phyloP scores from a whole-genome alignment of 1,140 invertebrate species.

The Phthorimaea operculella region DNA sequence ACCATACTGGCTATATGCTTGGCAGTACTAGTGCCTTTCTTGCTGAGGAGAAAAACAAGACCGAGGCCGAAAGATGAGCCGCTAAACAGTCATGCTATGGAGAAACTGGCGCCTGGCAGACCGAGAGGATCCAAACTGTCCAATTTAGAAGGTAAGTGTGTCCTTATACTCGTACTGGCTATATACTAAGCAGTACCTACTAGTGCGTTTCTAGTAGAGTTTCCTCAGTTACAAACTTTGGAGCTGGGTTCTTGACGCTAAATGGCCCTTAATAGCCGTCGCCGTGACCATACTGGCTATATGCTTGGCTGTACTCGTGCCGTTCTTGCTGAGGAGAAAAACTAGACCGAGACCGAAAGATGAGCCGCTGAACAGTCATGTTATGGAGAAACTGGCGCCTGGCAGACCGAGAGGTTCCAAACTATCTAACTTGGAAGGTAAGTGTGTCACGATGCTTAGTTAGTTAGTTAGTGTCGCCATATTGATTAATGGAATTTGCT shows the following conservation, averaged over 20 bases:
- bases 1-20: conserved; percentile 24
- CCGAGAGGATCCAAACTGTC: conserved; percentile 85
- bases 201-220: too few relatives aligned
- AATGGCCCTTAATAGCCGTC: conserved; percentile 37
- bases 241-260: conserved; percentile 34
- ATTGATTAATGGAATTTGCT: too few relatives aligned
- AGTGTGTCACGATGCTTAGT: too few relatives aligned
- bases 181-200: too few relatives aligned
- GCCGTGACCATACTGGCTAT: conserved; percentile 25
- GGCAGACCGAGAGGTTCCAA: conserved; percentile 77
- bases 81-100: conserved; percentile 36
- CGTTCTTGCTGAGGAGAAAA: conserved; percentile 21
- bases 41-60: conserved; percentile 17
- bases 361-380: conserved; percentile 36
- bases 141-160: conserved; percentile 76
- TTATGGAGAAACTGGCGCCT: conserved; percentile 38
- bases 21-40: conserved; percentile 22
- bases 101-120: conserved; percentile 34
- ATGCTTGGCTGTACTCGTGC: conserved; percentile 22
- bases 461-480: too few relatives aligned
- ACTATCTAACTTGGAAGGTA: conserved; percentile 84
- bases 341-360: conserved; percentile 9
- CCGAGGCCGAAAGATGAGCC: conserved; percentile 16
- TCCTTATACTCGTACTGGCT: too few relatives aligned
- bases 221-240: too few relatives aligned